A percentile compares a stretch with the other conserved stretches of the same genome.
Conservation (phyloP, 2,797 vertebrate species). For the Australoheros facetus region DNA sequence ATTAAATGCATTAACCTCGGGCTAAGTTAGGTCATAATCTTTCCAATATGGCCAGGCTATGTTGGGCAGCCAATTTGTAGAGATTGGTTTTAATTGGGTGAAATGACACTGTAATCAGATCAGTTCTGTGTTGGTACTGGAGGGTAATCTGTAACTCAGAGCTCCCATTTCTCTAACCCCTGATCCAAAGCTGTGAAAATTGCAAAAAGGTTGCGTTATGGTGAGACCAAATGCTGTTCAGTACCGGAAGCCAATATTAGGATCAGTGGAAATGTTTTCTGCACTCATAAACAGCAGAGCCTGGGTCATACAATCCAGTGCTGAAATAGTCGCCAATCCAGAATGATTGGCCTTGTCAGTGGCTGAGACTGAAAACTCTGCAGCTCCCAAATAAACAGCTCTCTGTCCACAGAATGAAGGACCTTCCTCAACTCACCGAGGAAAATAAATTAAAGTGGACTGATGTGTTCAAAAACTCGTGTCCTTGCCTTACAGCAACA, state of each 20-base stretch:
- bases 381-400: constrained; percentile 23
- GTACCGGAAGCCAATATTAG: constrained; percentile 23
- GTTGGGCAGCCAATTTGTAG: constrained; percentile 24
- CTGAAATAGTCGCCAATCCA: constrained; percentile 33
- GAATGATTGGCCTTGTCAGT: constrained; percentile 53
- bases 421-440: constrained; percentile 35
- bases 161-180: constrained; percentile 4
- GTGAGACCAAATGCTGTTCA: constrained; percentile 26
- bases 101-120: constrained; percentile 50
- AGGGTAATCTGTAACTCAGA: constrained; percentile 38
- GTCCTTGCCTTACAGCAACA: constrained; percentile 13
- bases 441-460: constrained; percentile 57
- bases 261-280: constrained; percentile 56
- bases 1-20: constrained; percentile 45
- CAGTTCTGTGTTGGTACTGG: constrained; percentile 22
- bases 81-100: constrained; percentile 41
- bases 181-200: constrained; percentile 15
- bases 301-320: constrained; percentile 28
- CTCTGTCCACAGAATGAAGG: constrained; percentile 6
- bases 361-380: constrained; percentile 54
- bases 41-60: constrained; percentile 20
- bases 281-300: constrained; percentile 29
- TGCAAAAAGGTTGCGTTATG: constrained; percentile 10
- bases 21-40: constrained; percentile 27
- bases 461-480: constrained; percentile 31